These are phyloP conservation scores for Rafetus swinhoei DNA, from an alignment of 2,113 vertebrate species.

Conservation along the genomic window DNA sequence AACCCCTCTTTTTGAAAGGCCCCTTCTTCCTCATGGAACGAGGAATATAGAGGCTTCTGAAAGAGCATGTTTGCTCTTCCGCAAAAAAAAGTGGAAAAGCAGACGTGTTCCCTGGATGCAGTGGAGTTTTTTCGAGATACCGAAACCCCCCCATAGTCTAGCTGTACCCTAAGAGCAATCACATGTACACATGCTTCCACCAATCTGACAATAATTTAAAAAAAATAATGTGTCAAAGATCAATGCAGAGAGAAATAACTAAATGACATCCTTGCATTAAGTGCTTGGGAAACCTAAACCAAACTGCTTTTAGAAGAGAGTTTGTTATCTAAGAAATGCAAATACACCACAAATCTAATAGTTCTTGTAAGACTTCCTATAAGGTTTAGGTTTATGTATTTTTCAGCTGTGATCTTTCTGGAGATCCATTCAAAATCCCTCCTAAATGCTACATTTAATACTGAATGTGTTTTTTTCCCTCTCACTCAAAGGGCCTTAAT, in stretches of 20 bases:
- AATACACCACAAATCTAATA: background rate
- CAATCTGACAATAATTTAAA: conserved; percentile 32
- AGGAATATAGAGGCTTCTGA: no score
- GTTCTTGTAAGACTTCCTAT: conserved; percentile 4
- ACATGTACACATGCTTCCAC: conserved; percentile 62
- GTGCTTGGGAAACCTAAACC: background rate
- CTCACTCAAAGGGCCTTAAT: conserved; percentile 5
- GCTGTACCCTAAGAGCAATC: conserved; percentile 51
- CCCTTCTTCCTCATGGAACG: no score
- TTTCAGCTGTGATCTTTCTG: conserved; percentile 36
- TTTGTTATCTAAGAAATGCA: conserved; percentile 4
- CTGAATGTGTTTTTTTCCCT: conserved; percentile 11
- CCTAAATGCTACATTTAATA: conserved; percentile 16
- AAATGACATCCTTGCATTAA: background rate
- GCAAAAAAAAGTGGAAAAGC: no score
- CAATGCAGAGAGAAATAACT: conserved; percentile 21
- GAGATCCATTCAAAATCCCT: background rate
- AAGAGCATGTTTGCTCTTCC: no score
- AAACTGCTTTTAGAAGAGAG: conserved; percentile 18
- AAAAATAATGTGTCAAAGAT: conserved; percentile 33
- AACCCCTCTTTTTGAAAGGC: no score
- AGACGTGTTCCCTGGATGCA: no score
- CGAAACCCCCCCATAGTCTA: no score
- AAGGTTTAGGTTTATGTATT: background rate
- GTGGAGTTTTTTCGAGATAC: no score